phyloP scores from a whole-genome alignment of 2,797 vertebrate species.

The Apogon talboti region DNA sequence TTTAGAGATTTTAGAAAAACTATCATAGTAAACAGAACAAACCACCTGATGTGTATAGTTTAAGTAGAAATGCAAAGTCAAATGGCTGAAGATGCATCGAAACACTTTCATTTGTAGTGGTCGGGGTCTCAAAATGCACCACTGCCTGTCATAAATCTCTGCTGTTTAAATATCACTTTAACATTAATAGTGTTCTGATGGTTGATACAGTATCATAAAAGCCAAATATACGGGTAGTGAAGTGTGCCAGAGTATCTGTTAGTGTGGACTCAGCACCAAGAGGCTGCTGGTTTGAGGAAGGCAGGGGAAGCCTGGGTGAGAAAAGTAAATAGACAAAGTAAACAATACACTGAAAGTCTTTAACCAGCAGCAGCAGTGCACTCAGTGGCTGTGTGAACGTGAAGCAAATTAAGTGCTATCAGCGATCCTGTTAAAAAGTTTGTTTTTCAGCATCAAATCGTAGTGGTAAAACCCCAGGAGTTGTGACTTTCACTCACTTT shows the following conservation, averaged over 20 bases:
- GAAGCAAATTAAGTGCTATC: conserved; percentile 1
- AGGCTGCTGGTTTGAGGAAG: conserved; percentile 22
- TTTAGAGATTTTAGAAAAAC: too few species aligned
- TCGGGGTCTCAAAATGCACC: too few species aligned
- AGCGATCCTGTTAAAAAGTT: not conserved
- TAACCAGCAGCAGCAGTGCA: conserved; percentile 1
- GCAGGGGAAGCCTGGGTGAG: not conserved
- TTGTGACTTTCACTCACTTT: conserved; percentile 29
- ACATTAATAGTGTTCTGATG: too few species aligned
- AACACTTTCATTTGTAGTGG: too few species aligned
- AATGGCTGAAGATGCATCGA: too few species aligned
- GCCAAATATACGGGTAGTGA: too few species aligned
- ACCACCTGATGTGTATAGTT: too few species aligned
- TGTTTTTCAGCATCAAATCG: conserved; percentile 4
- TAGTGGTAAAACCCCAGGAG: not conserved
- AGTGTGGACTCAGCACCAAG: conserved; percentile 1
- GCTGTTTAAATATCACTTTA: too few species aligned
- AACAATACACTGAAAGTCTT: conserved; percentile 28
- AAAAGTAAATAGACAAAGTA: conserved; percentile 35
- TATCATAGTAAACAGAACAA: too few species aligned
- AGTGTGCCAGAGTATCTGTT: not conserved
- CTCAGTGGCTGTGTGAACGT: not conserved
- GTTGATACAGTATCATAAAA: too few species aligned
- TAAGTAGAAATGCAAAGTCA: too few species aligned
- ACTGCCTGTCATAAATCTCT: too few species aligned